Conservation (phyloP, 2,797 vertebrate species). For the Limosa lapponica region DNA sequence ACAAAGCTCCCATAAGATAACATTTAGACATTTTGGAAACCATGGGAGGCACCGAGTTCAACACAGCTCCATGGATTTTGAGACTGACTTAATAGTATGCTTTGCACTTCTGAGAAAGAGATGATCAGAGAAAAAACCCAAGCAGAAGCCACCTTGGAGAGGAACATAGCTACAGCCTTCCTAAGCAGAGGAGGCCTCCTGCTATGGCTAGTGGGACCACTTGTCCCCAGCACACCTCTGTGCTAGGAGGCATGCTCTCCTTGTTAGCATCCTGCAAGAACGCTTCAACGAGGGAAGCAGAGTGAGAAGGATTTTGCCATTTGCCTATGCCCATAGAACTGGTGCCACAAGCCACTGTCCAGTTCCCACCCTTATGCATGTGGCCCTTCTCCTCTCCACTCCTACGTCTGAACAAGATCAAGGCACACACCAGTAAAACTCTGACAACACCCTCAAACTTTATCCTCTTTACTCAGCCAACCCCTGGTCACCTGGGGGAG, state of each 20-base stretch:
- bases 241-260: neutral
- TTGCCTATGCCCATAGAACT: neutral
- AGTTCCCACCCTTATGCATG: neutral
- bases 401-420: neutral
- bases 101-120: neutral
- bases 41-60: neutral
- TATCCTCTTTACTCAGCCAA: neutral
- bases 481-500: neutral
- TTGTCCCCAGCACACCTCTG: neutral
- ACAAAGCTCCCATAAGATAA: neutral
- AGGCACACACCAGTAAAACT: neutral
- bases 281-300: rapidly evolving
- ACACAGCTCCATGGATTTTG: neutral
- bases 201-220: neutral
- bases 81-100: neutral
- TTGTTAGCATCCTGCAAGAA: neutral
- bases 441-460: neutral
- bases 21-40: neutral
- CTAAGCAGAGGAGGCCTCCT: neutral
- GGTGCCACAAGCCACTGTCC: neutral
- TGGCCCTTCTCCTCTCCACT: neutral
- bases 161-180: neutral
- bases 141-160: neutral
- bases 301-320: neutral
- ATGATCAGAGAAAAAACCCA: neutral